These are phyloP conservation scores for Nudaria mundana DNA, from an alignment of 2,888 invertebrate species.

Conservation along the genomic window DNA sequence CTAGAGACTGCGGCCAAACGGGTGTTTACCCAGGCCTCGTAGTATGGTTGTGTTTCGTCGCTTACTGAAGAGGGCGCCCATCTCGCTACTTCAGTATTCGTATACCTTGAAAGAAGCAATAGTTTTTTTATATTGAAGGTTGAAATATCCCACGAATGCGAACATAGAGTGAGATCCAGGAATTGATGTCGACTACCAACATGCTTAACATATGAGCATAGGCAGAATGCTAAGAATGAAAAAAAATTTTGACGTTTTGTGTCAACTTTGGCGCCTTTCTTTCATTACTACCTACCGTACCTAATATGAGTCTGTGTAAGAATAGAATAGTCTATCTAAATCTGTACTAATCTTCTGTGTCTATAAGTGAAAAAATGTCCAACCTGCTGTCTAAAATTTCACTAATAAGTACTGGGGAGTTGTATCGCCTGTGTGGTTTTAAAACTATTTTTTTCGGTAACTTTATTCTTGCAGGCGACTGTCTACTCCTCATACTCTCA, in stretches of 20 bases:
- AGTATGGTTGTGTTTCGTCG: constrained; percentile 56
- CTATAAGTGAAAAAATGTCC: too few relatives aligned
- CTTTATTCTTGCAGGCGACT: constrained; percentile 10
- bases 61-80: constrained; percentile 53
- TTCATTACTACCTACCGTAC: too few relatives aligned
- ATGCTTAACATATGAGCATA: background rate
- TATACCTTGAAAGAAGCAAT: too few relatives aligned
- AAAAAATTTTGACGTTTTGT: too few relatives aligned
- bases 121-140: too few relatives aligned
- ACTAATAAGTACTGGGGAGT: background rate
- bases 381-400: constrained; percentile 4
- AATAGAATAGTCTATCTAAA: too few relatives aligned
- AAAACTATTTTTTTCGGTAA: constrained; percentile 3
- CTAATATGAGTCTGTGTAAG: too few relatives aligned
- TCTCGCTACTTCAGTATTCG: constrained; percentile 62
- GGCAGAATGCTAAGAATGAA: background rate
- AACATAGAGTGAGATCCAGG: too few relatives aligned
- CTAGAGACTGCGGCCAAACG: constrained; percentile 54
- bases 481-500: constrained; percentile 17
- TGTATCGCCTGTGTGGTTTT: background rate
- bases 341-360: too few relatives aligned
- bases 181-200: too few relatives aligned
- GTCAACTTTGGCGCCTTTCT: too few relatives aligned
- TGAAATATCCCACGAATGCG: too few relatives aligned
- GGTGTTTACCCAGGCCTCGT: constrained; percentile 68